Conservation (phyloP, 2,113 vertebrate genomes). For the Dipodomys spectabilis region DNA sequence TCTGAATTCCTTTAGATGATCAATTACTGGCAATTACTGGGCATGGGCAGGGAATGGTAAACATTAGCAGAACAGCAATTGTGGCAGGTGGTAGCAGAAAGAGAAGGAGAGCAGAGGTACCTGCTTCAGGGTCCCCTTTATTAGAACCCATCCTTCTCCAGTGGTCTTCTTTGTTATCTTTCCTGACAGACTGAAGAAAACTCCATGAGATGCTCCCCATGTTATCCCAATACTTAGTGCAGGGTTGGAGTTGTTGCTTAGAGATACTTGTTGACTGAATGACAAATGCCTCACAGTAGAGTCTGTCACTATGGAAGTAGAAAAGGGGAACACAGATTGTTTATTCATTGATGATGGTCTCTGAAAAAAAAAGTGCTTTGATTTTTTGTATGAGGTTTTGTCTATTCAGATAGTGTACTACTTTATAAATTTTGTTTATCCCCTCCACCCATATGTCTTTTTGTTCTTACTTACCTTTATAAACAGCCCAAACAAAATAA, state of each 20-base stretch:
- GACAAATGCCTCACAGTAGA: neutral
- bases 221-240: neutral
- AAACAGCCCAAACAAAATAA: slow-evolving; percentile 61
- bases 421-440: slow-evolving; percentile 48
- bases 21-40: neutral
- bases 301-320: slow-evolving; percentile 1
- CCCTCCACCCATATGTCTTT: slow-evolving; percentile 38
- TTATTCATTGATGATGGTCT: slow-evolving; percentile 52
- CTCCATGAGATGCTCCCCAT: neutral
- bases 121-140: neutral
- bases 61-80: neutral
- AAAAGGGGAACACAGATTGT: slow-evolving; percentile 69
- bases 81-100: neutral
- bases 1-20: neutral
- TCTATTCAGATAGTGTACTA: slow-evolving; percentile 57
- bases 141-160: neutral
- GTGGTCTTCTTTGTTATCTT: neutral
- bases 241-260: neutral
- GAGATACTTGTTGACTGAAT: neutral
- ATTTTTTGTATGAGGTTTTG: slow-evolving; percentile 48
- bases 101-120: neutral
- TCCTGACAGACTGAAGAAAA: neutral
- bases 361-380: slow-evolving; percentile 35
- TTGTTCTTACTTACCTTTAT: slow-evolving; percentile 72
- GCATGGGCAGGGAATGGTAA: neutral